A percentile compares a stretch with the other conserved stretches of the same genome.
Conservation (phyloP, 2,113 vertebrate genomes). For the Brachypodius melanocephalos region DNA sequence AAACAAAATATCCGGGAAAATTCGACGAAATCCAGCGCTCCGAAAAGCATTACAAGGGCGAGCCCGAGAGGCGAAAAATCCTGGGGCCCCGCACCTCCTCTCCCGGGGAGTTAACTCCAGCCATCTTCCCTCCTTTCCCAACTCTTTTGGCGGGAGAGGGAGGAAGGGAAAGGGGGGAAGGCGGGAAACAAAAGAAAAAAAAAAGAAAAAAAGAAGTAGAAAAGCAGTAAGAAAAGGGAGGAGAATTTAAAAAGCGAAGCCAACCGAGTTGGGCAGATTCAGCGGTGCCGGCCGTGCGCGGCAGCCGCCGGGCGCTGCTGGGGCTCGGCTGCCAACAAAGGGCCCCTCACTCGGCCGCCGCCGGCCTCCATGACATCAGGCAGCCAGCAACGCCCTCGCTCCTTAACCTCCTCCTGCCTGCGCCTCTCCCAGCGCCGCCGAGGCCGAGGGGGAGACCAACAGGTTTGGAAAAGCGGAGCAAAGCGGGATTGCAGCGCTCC, state of each 20-base stretch:
- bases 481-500: not conserved
- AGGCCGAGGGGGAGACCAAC: not conserved
- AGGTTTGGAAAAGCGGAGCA: not conserved
- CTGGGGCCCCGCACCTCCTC: conserved; percentile 26
- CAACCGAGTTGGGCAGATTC: not conserved
- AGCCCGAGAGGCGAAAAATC: conserved; percentile 27
- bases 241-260: not conserved
- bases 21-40: not conserved
- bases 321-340: conserved; percentile 90
- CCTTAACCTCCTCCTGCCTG: conserved; percentile 65
- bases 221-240: rapidly evolving
- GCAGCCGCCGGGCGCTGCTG: conserved; percentile 59
- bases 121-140: conserved; percentile 36
- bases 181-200: rapidly evolving
- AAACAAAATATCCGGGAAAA: not conserved
- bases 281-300: not conserved
- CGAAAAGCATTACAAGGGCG: not conserved
- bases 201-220: too few relatives aligned
- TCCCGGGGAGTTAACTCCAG: not conserved
- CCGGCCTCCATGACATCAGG: conserved; percentile 88
- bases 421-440: not conserved
- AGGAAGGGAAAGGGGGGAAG: not conserved
- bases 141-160: conserved; percentile 43
- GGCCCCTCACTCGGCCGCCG: conserved; percentile 85
- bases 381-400: conserved; percentile 78